Base-by-base conservation (phyloP, 37 sponge, comb jelly and placozoan species). In the Axinella damicornis region DNA sequence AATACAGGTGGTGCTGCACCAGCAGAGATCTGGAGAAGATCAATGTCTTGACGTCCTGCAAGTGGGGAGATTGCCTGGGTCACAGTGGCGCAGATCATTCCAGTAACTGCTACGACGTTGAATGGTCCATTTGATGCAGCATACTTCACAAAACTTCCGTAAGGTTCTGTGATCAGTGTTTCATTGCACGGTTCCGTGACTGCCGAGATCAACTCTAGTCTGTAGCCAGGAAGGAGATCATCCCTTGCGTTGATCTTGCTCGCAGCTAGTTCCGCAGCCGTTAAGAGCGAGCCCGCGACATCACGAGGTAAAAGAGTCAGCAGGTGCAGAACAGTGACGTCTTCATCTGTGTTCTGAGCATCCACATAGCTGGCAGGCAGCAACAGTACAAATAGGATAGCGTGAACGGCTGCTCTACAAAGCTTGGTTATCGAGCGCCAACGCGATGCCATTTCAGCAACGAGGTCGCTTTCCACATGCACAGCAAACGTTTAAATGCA, bases 1-100 rank as follows among this genome's bases (percentile, higher is more conserved):
- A 36, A 65, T 13, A 61, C 11, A 32, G 83, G 74, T 30, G 83
- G 61, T 14, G 53, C 63, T 22, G 73, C 72, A 60, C 58, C 72
- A 31, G 83, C 62, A 14, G n/a, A 38, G 21, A 83, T 24, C 37
- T 83, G 83, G 20, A 83, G 20, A n/a, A 58, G 53, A 27, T 66
- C 65, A 25, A 83, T 18, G 2, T 37, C 63, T 56, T 63, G 53
- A 37, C 57, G 63, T 0, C 63, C 65, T 21, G 41, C 73, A 30
- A 83, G 31, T 31, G 62, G 73, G 2, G 73, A 72, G 6, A 73
- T 46, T 22, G 57, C 63, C 20, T 60, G 27, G 17, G 83, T 73
- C n/a, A 61, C 64, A 32, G 73, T 63, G 59, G 83, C 72, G 61
- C 83, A 83, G 33, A 22, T 61, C 19, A 83, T 30, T 22, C 83